A percentile compares a stretch with the other conserved stretches of the same genome.
Conservation (phyloP, 1,140 invertebrate genomes). For the Temnothorax longispinosus region DNA sequence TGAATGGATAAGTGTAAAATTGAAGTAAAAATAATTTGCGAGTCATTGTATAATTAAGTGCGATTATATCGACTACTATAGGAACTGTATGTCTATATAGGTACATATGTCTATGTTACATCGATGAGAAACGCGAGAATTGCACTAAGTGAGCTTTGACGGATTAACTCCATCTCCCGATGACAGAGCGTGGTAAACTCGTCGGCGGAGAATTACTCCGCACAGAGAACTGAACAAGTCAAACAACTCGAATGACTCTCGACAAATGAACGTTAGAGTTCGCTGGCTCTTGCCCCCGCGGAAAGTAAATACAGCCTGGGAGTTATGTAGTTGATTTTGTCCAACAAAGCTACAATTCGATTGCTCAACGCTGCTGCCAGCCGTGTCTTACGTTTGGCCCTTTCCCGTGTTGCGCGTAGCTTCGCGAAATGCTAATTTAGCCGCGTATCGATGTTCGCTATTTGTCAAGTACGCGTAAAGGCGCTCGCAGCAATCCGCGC, state of each 20-base stretch:
- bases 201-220: conserved; percentile 44
- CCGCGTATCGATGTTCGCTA: conserved; percentile 27
- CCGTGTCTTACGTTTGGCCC: conserved; percentile 24
- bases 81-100: neutral
- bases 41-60: neutral
- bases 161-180: conserved; percentile 51
- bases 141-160: conserved; percentile 56
- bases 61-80: neutral
- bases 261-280: conserved; percentile 67
- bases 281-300: conserved; percentile 38
- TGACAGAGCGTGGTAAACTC: conserved; percentile 45
- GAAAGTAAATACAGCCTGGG: conserved; percentile 41
- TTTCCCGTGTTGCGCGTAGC: neutral
- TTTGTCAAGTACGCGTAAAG: conserved; percentile 39
- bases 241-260: conserved; percentile 70
- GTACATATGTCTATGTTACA: neutral
- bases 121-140: conserved; percentile 25
- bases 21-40: neutral
- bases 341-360: conserved; percentile 58
- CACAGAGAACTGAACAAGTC: conserved; percentile 61
- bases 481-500: conserved; percentile 17
- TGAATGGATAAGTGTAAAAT: neutral
- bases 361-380: conserved; percentile 52
- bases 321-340: conserved; percentile 58
- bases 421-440: conserved; percentile 49